Evolutionary conservation across 1,140 invertebrate genomes (phyloP).

Genomic region (Lordiphosa collinella): DNA sequence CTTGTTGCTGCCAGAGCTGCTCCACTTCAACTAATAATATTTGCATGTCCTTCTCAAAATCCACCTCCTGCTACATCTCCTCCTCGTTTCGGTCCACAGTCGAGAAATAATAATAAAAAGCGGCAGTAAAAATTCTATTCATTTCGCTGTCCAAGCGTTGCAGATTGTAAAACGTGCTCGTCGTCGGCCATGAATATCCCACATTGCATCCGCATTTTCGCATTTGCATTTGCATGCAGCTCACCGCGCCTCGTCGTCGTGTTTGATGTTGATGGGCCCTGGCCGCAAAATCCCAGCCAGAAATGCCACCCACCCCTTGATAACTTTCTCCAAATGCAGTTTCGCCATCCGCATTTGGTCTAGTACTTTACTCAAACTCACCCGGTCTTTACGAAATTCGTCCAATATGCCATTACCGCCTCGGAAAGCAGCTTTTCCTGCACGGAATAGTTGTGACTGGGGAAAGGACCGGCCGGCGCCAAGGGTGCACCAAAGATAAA

Average conservation of each 20-base stretch:
- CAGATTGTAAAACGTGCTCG: constrained; percentile 70
- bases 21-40: constrained; percentile 66
- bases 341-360: constrained; percentile 47
- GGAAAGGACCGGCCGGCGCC: constrained; percentile 87
- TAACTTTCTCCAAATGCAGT: constrained; percentile 63
- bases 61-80: too few relatives aligned
- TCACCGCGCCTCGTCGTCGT: constrained; percentile 42
- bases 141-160: constrained; percentile 71
- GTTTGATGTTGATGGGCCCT: constrained; percentile 38
- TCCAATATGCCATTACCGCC: constrained; percentile 92
- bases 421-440: constrained; percentile 89
- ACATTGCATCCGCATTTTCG: constrained; percentile 38
- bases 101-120: constrained; percentile 61
- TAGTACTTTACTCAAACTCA: constrained; percentile 79
- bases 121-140: constrained; percentile 76
- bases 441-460: constrained; percentile 84
- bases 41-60: constrained; percentile 42
- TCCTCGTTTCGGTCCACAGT: constrained; percentile 4
- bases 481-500: constrained; percentile 95
- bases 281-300: background rate
- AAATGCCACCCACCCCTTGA: background rate
- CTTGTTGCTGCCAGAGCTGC: constrained; percentile 14
- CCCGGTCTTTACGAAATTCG: constrained; percentile 94
- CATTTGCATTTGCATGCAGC: constrained; percentile 62
- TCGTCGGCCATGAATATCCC: constrained; percentile 33